Base-by-base conservation (phyloP, 2,888 invertebrate genomes). In the Agonum fuliginosum region DNA sequence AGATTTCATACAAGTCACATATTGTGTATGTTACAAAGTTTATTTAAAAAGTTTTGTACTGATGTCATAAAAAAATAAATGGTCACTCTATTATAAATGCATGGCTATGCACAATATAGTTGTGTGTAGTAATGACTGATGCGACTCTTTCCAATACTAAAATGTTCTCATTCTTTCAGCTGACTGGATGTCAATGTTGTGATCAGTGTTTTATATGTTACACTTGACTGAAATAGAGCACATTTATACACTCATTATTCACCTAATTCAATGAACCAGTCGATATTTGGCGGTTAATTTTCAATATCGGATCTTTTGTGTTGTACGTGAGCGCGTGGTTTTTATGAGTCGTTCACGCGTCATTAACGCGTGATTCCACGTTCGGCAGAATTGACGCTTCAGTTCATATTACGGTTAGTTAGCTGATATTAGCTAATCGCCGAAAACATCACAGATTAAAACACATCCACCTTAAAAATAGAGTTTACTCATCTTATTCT, bases 331-430 rank as follows among this genome's bases (percentile, higher is more conserved):
- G 0, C 17, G 19, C 4, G 17, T 27, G 34, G 30, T 62, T 62
- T 62, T 62, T 62, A 27, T 62, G 12, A 17, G 14, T 17, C n/a
- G 24, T 24, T 62, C 17, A 62, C 58, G 58, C 58, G 17, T 62
- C 58, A 62, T 62, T 62, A 62, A 30, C 17, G 30, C 5, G 12
- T 30, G 27, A 10, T 22, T 2, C 54, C 17, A 12, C 10, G 27
- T 46, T 46, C 46, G 17, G 17, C 46, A 46, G 17, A 46, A 46
- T 14, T 62, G 30, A 27, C 27, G 30, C 14, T 62, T 27, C 30
- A 19, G 17, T 54, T 62, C 27, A 8, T 30, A 62, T 27, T 30
- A 62, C 58, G 58, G 14, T 62, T 62, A 30, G 58, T 62, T 54
- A 30, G 12, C n/a, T 17, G 12, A 27, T 27, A 30, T 27, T 14